These are phyloP conservation scores for Danaus chrysippus DNA, from an alignment of 2,888 invertebrate genomes.

Conservation along the genomic window DNA sequence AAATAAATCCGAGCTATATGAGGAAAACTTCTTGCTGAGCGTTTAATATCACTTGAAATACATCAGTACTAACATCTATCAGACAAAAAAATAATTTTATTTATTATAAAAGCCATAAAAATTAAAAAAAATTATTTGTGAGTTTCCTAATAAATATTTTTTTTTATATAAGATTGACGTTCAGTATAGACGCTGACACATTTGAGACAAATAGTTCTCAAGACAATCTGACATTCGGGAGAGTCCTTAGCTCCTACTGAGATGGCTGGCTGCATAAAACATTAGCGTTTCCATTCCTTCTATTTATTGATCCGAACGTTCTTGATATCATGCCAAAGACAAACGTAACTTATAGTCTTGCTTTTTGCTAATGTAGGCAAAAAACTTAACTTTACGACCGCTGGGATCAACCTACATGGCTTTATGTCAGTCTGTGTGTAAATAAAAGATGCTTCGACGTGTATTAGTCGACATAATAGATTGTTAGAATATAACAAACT, in stretches of 20 bases:
- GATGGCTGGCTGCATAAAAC: constrained; percentile 34
- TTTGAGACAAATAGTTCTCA: not conserved
- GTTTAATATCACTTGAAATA: not conserved
- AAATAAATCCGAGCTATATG: constrained; percentile 15
- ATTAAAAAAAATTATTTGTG: no score
- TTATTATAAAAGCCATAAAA: no score
- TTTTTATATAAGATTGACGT: no score
- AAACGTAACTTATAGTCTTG: constrained; percentile 19
- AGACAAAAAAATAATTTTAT: not conserved
- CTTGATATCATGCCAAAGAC: constrained; percentile 28
- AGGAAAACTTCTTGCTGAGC: constrained; percentile 17
- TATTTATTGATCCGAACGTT: constrained; percentile 33
- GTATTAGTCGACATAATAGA: constrained; percentile 9
- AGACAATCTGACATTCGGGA: constrained; percentile 13
- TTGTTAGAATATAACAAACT: not conserved
- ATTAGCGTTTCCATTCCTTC: constrained; percentile 29
- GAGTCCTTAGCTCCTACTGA: constrained; percentile 21
- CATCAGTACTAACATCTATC: not conserved
- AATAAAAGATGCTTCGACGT: constrained; percentile 10
- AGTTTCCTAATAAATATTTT: no score
- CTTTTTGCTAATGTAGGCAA: constrained; percentile 26
- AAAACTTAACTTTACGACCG: constrained; percentile 24
- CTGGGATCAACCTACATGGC: constrained; percentile 23
- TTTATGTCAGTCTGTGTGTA: constrained; percentile 28
- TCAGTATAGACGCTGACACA: not conserved